Evolutionary conservation across 2,797 vertebrate genomes (phyloP).

Genomic region (Sebastes goodei): DNA sequence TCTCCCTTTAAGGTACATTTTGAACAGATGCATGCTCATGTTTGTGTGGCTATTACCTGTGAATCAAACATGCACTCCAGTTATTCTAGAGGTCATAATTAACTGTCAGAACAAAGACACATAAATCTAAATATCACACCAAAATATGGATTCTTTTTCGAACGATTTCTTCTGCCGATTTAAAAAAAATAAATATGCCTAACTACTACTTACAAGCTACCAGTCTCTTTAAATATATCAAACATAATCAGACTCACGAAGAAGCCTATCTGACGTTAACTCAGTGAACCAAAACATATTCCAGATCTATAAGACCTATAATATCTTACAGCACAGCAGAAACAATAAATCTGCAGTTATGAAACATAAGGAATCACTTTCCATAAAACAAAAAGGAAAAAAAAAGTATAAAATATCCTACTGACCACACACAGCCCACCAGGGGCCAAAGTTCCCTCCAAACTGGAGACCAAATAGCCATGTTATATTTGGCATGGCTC

Average conservation of each 20-base stretch:
- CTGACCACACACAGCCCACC: constrained; percentile 81
- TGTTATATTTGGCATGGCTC: constrained; percentile 79
- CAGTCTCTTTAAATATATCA: constrained; percentile 76
- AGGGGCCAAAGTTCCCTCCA: constrained; percentile 87
- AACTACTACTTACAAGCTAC: constrained; percentile 41
- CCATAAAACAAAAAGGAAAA: constrained; percentile 57
- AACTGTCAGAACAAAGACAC: background rate
- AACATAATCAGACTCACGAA: constrained; percentile 65
- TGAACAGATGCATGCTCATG: background rate
- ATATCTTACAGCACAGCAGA: constrained; percentile 73
- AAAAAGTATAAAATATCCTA: constrained; percentile 65
- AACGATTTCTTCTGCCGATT: constrained; percentile 25
- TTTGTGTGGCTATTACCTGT: constrained; percentile 9
- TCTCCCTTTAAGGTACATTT: too few species aligned
- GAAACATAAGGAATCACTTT: constrained; percentile 68
- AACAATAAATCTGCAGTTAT: constrained; percentile 73
- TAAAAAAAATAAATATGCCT: constrained; percentile 74
- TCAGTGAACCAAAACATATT: constrained; percentile 58
- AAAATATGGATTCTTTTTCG: constrained; percentile 1
- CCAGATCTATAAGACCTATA: constrained; percentile 88
- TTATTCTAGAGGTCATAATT: background rate
- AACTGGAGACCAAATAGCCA: constrained; percentile 81
- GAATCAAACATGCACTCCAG: background rate
- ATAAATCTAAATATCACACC: constrained; percentile 17
- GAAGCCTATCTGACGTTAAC: constrained; percentile 62